Evolutionary conservation across 2,113 vertebrate genomes (phyloP), one percentile per base, ranked within the genome.

Genomic region (Heteronetta atricapilla): DNA sequence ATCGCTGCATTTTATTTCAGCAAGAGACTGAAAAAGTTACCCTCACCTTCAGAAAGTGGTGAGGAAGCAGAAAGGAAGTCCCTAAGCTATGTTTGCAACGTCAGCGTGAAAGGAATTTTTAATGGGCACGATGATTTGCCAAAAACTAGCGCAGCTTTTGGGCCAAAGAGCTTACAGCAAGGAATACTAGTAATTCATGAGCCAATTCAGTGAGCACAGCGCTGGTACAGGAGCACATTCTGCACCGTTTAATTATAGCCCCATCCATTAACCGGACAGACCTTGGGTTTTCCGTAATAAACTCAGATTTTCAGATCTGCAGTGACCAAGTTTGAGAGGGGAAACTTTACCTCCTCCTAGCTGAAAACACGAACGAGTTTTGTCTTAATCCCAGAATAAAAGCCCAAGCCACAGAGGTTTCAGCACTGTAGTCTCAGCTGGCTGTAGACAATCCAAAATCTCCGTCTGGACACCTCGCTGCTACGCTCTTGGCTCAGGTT

Each of bases 31-130:
- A 84, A 93, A 80, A 90, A 82, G 38, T 84, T 88, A 72, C 20
- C 52, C 40, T 91, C 76, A 46, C 69, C 53, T 92, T 93, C 83
- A 90, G 82, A 92, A 96, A 84, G 48, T 84, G 69, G 92, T 84
- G 86, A 96, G 77, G 62, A 93, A 93, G 94, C 86, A 95, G 60
- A 95, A 96, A 82, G 58, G 34, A 94, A 93, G 42, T 77, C 82
- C 93, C 95, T 94, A 58, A 90, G 90, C 93, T 82, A 88, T 0
- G 3, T 88, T 73, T 89, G 50, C 62, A 88, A 83, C 0, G 0
- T 86, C 52, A 84, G 44, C 56, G 69, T 40, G 26, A 67, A 92
- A 77, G 52, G 67, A 86, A 40, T 87, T 79, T 78, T 62, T 59
- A 68, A 95, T 48, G 38, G 63, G 34, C 52, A 82, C 1, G 3